Conservation (phyloP, 1,140 invertebrate species). For the Dysdera silvatica region DNA sequence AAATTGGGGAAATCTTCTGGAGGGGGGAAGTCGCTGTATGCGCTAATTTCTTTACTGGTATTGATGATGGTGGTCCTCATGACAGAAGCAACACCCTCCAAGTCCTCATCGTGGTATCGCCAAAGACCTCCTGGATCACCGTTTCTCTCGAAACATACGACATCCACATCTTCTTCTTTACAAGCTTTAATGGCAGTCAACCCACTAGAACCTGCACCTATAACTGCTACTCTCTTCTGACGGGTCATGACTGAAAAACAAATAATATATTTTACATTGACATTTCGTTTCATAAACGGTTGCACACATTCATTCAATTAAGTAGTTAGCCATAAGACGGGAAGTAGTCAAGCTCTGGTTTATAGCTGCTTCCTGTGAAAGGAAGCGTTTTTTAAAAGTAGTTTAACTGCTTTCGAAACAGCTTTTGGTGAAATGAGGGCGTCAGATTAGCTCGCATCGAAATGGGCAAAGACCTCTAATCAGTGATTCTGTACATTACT, state of each 20-base stretch:
- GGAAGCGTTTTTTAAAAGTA: no score
- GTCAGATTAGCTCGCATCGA: no score
- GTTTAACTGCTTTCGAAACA: no score
- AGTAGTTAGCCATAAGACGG: no score
- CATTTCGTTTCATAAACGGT: no score
- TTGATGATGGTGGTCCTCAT: conserved; percentile 40
- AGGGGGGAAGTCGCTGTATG: conserved; percentile 45
- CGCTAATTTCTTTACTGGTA: conserved; percentile 48
- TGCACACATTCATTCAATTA: no score
- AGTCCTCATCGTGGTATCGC: conserved; percentile 45
- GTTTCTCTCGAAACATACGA: conserved; percentile 48
- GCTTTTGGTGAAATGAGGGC: no score
- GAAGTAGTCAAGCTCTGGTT: no score
- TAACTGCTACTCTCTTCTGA: conserved; percentile 14
- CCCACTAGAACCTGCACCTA: conserved; percentile 26
- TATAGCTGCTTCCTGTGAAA: no score
- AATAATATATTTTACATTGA: no score
- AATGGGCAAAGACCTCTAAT: no score
- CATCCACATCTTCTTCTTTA: conserved; percentile 31
- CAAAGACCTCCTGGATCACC: conserved; percentile 49
- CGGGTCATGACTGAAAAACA: conserved; percentile 6
- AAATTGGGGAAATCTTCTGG: conserved; percentile 41
- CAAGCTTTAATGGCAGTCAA: conserved; percentile 32
- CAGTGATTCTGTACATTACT: no score
- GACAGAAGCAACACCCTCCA: conserved; percentile 36